phyloP scores from a whole-genome alignment of 2,888 invertebrate genomes.

The Euzetes globulus region DNA sequence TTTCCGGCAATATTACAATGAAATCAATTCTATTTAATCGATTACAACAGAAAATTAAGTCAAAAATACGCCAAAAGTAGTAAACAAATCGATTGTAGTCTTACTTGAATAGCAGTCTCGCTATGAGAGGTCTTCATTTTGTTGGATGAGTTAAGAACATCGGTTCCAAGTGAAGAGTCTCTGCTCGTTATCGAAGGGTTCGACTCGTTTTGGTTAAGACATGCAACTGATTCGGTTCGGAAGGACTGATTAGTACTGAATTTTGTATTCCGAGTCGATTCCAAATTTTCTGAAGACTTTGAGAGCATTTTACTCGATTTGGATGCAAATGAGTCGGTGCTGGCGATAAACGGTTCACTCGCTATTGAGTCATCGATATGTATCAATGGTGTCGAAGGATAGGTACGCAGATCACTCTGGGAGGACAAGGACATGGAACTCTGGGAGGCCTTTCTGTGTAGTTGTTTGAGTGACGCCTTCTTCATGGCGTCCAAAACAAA shows the following conservation, averaged over 20 bases:
- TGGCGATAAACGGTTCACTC: background rate
- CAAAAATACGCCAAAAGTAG: background rate
- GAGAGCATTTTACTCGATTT: conserved; percentile 40
- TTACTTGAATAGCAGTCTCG: conserved; percentile 61
- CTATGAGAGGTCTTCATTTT: conserved; percentile 66
- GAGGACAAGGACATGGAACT: background rate
- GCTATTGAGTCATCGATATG: conserved; percentile 3
- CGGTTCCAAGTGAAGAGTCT: conserved; percentile 27
- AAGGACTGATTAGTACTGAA: background rate
- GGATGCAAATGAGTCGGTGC: background rate
- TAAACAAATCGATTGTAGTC: background rate
- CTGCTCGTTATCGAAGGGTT: background rate
- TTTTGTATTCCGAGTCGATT: background rate
- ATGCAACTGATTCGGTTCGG: background rate
- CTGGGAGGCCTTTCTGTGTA: conserved; percentile 37
- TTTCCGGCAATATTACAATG: too few relatives aligned
- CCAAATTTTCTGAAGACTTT: conserved; percentile 42
- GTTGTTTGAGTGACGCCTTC: conserved; percentile 40
- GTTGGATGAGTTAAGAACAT: conserved; percentile 34
- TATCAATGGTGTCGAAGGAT: conserved; percentile 39
- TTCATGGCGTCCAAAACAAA: conserved; percentile 43
- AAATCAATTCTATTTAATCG: too few relatives aligned
- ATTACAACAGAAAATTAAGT: background rate
- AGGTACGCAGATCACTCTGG: background rate
- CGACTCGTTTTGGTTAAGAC: background rate